phyloP scores from a whole-genome alignment of 2,113 vertebrate genomes.

The Empidonax alnorum region DNA sequence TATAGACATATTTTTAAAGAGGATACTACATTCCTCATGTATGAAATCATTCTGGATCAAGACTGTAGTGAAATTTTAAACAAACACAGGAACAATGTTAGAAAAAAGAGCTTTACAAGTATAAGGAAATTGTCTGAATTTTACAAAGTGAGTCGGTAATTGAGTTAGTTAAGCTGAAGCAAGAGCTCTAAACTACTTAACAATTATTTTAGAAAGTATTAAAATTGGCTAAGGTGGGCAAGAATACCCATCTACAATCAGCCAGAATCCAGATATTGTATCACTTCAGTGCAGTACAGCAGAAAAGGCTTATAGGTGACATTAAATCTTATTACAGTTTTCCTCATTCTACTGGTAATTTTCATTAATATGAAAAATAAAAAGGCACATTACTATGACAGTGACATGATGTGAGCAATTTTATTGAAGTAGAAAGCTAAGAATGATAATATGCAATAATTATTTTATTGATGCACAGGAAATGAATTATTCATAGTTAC shows the following conservation, averaged over 20 bases:
- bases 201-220: not conserved
- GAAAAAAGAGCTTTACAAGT: not conserved
- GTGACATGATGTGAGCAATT: slow-evolving; percentile 71
- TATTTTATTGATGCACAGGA: slow-evolving; percentile 79
- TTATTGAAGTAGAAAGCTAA: slow-evolving; percentile 79
- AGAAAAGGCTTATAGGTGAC: slow-evolving; percentile 7
- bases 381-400: slow-evolving; percentile 63
- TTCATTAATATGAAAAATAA: slow-evolving; percentile 71
- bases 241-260: not conserved
- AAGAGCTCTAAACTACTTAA: not conserved
- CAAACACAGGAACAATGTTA: not conserved
- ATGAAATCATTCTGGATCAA: not conserved
- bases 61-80: not conserved
- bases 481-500: slow-evolving; percentile 82
- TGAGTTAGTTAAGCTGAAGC: not conserved
- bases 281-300: not conserved
- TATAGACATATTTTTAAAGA: not conserved
- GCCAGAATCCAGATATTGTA: not conserved
- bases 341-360: slow-evolving; percentile 52
- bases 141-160: not conserved
- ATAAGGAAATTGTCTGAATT: not conserved
- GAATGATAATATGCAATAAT: slow-evolving; percentile 82
- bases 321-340: slow-evolving; percentile 40
- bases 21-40: not conserved
- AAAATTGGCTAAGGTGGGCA: not conserved